Percentiles rank a stretch among this genome's conserved stretches.
phyloP scores from a whole-genome alignment of 2,797 vertebrate species.

The Alcedo atthis region DNA sequence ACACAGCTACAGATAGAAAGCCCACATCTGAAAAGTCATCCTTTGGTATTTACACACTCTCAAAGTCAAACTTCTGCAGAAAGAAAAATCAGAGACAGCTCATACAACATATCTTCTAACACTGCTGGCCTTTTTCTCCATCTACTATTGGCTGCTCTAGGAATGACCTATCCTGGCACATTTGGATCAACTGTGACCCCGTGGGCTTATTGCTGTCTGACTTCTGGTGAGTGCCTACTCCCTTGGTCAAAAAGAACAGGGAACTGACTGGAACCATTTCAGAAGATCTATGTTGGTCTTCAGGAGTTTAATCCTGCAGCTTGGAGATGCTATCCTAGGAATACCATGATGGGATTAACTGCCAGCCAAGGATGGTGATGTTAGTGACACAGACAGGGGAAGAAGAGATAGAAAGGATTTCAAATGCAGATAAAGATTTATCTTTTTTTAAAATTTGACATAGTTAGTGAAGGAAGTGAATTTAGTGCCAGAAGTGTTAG shows the following conservation, averaged over 20 bases:
- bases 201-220: background rate
- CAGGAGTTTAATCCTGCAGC: background rate
- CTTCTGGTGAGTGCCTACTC: background rate
- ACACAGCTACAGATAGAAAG: background rate
- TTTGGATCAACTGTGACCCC: background rate
- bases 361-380: background rate
- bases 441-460: background rate
- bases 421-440: background rate
- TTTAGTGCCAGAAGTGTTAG: background rate
- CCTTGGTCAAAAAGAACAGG: background rate
- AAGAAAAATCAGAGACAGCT: background rate
- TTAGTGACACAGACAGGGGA: background rate
- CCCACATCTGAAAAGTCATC: background rate
- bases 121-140: no score
- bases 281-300: background rate
- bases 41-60: conserved; percentile 16
- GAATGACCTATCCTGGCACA: background rate
- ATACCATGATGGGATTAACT: background rate
- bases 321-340: background rate
- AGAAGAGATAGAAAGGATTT: background rate
- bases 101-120: background rate
- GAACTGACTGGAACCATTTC: background rate
- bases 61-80: background rate
- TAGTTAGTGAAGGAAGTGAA: background rate
- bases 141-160: background rate